These are phyloP conservation scores for Germaria angustata DNA, from an alignment of 2,888 invertebrate genomes.

Conservation along the genomic window DNA sequence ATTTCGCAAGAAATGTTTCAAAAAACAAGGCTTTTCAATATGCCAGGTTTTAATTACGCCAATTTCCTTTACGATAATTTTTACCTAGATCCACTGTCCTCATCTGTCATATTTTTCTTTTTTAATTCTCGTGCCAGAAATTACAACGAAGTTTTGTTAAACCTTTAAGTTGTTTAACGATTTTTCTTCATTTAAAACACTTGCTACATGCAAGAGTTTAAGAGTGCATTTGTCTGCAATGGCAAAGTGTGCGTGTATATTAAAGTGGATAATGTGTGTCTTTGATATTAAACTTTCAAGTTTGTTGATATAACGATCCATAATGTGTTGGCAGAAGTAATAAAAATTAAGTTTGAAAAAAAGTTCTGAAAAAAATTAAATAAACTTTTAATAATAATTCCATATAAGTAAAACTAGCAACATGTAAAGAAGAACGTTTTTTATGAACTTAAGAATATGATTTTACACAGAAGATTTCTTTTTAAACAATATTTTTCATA, in stretches of 20 bases:
- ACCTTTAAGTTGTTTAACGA: conserved; percentile 56
- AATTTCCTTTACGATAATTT: too few relatives aligned
- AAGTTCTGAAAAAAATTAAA: not conserved
- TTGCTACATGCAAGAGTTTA: not conserved
- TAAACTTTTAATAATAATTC: conserved; percentile 36
- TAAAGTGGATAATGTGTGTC: conserved; percentile 21
- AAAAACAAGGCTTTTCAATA: too few relatives aligned
- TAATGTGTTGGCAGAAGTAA: conserved; percentile 57
- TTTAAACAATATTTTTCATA: not conserved
- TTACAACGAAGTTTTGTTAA: conserved; percentile 54
- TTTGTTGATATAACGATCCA: conserved; percentile 50
- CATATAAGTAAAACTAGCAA: conserved; percentile 24
- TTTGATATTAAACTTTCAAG: conserved; percentile 37
- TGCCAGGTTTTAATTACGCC: too few relatives aligned
- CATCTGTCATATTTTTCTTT: not conserved
- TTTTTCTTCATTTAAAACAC: not conserved
- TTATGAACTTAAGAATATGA: not conserved
- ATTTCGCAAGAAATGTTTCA: too few relatives aligned
- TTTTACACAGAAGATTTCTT: not conserved
- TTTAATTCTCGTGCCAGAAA: not conserved
- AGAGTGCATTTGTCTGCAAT: too few relatives aligned
- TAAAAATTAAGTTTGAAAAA: conserved; percentile 16
- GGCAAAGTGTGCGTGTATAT: not conserved
- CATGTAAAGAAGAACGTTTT: conserved; percentile 17
- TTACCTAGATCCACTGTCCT: conserved; percentile 10